Evolutionary conservation across 2,113 vertebrate species (phyloP).

Genomic region (Sander lucioperca): DNA sequence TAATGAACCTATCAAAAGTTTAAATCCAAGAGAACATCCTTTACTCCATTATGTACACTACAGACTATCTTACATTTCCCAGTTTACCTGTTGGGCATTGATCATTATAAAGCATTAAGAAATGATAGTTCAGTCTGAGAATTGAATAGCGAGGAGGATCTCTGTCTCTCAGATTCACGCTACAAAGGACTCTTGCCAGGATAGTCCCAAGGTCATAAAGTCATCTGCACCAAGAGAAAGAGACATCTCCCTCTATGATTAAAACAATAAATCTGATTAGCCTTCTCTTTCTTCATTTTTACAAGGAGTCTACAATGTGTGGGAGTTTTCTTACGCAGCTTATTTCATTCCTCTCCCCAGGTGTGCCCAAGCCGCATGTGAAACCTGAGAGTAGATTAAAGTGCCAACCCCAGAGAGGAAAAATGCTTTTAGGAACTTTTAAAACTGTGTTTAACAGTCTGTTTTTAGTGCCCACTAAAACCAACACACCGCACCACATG

Average conservation of each 20-base stretch:
- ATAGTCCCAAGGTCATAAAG: conserved; percentile 54
- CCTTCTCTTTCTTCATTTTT: conserved; percentile 74
- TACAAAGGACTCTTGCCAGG: conserved; percentile 13
- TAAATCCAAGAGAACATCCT: background rate
- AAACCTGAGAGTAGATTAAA: conserved; percentile 86
- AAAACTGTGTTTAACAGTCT: conserved; percentile 84
- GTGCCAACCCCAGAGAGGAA: conserved; percentile 79
- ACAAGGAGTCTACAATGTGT: conserved; percentile 74
- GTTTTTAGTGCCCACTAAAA: conserved; percentile 86
- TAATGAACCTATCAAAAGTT: background rate
- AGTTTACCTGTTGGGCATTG: conserved; percentile 6
- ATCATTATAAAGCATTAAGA: conserved; percentile 30
- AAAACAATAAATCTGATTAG: conserved; percentile 84
- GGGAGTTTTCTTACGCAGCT: conserved; percentile 63
- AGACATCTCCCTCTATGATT: conserved; percentile 75
- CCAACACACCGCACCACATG: conserved; percentile 75
- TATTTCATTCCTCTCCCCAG: conserved; percentile 75
- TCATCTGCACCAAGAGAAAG: conserved; percentile 51
- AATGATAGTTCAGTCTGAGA: conserved; percentile 13
- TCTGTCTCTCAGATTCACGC: conserved; percentile 32
- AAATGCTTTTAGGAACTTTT: conserved; percentile 88
- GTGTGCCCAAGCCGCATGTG: conserved; percentile 74
- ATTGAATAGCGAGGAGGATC: conserved; percentile 23
- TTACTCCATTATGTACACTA: background rate
- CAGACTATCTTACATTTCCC: background rate